Percentiles rank a stretch among this genome's conserved stretches.
Evolutionary conservation across 2,113 vertebrate genomes (phyloP).

Genomic region (Boulengeromyrus knoepffleri): DNA sequence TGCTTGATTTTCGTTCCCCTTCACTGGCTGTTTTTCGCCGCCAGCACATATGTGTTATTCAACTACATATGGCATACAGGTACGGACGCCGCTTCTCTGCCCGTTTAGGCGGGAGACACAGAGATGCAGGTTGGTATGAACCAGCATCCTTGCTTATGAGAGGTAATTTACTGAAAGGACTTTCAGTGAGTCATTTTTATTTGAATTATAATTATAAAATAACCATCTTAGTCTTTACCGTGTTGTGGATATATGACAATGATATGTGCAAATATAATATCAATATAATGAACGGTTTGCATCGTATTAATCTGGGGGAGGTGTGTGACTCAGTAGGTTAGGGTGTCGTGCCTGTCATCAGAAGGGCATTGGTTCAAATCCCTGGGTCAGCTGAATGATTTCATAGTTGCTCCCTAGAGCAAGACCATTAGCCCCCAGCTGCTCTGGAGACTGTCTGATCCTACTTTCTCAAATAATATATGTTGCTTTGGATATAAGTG

Average conservation of each 20-base stretch:
- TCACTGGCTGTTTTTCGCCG: slow-evolving; percentile 72
- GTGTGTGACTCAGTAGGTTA: background rate
- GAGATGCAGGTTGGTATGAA: background rate
- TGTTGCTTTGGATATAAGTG: background rate
- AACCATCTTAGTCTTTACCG: background rate
- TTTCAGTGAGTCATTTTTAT: background rate
- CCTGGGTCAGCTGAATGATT: background rate
- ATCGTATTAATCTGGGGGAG: background rate
- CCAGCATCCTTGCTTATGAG: background rate
- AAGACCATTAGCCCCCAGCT: background rate
- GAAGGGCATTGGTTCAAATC: background rate
- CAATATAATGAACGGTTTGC: background rate
- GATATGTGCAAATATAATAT: background rate
- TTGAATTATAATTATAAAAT: background rate
- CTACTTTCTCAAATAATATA: background rate
- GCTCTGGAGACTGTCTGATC: background rate
- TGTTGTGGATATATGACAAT: background rate
- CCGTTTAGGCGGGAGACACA: background rate
- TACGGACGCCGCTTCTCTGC: slow-evolving; percentile 33
- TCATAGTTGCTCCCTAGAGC: background rate
- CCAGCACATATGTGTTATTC: slow-evolving; percentile 70
- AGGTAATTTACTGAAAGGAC: background rate
- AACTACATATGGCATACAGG: slow-evolving; percentile 77
- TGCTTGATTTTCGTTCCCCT: slow-evolving; percentile 71
- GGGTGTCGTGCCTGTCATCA: background rate